Percentiles rank a stretch among this genome's conserved stretches.
Evolutionary conservation across 2,888 invertebrate genomes (phyloP).

Genomic region (Cephus pygmeus): DNA sequence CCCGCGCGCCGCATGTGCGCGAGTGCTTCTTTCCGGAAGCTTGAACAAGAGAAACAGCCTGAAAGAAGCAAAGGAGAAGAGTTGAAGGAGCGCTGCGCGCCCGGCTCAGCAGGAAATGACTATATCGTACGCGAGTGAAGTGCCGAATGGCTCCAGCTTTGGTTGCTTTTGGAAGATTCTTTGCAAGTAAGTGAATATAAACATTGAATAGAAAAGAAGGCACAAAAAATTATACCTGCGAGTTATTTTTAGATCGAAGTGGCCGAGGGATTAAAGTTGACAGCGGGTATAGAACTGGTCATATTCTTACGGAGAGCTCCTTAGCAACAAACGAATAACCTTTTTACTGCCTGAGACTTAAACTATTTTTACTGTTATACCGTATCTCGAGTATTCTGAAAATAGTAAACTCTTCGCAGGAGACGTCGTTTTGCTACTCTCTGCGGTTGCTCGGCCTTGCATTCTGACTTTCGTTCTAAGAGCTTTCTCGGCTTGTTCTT

Average conservation of each 20-base stretch:
- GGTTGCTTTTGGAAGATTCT: constrained; percentile 93
- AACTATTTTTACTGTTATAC: not conserved
- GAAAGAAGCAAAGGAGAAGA: constrained; percentile 8
- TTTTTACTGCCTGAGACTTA: not conserved
- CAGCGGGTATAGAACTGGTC: not conserved
- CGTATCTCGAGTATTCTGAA: not conserved
- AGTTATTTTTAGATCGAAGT: not conserved
- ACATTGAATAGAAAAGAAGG: not conserved
- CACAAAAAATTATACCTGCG: not conserved
- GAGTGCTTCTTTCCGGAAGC: constrained; percentile 40
- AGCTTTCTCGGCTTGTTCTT: not conserved
- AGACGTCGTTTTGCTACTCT: not conserved
- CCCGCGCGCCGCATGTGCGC: constrained; percentile 57
- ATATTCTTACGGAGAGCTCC: not conserved
- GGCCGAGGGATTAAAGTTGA: not conserved
- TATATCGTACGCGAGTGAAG: constrained; percentile 89
- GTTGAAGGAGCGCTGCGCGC: constrained; percentile 26
- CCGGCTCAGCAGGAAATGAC: constrained; percentile 73
- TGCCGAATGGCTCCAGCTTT: constrained; percentile 92
- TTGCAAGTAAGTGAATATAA: constrained; percentile 76
- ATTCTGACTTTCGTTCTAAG: not conserved
- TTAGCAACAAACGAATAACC: not conserved
- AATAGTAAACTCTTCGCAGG: not conserved
- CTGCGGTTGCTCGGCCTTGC: not conserved
- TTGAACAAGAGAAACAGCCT: not conserved